Evolutionary conservation across 2,888 invertebrate species (phyloP).

Genomic region (Kryphioiulus occultus): DNA sequence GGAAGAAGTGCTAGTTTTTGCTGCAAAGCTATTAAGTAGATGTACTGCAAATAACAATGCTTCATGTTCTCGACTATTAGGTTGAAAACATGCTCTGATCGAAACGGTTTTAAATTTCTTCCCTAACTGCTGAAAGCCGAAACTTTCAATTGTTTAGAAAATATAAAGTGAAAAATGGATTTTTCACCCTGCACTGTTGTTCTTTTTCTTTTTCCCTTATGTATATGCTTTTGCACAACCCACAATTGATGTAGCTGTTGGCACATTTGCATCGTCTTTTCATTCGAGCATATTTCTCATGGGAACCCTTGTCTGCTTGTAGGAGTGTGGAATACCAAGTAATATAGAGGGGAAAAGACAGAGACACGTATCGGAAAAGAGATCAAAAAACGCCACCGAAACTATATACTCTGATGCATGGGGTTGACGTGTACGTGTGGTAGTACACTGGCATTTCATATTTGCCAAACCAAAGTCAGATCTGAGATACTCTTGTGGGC

Average conservation of each 20-base stretch:
- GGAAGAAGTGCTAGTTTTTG: no score
- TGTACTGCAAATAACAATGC: background rate
- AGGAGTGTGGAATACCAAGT: background rate
- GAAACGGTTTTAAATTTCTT: background rate
- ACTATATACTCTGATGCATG: background rate
- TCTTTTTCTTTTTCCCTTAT: background rate
- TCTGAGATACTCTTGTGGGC: background rate
- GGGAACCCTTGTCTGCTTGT: slow-evolving; percentile 43
- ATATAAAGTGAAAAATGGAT: slow-evolving; percentile 30
- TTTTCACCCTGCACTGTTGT: background rate
- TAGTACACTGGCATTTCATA: background rate
- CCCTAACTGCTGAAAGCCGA: background rate
- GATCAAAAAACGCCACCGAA: slow-evolving; percentile 29
- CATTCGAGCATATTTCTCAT: slow-evolving; percentile 40
- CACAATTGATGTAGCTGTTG: slow-evolving; percentile 41
- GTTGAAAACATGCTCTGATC: background rate
- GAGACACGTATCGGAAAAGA: slow-evolving; percentile 29
- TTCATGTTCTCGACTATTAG: background rate
- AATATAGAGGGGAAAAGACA: slow-evolving; percentile 33
- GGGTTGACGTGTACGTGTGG: background rate
- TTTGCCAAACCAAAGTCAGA: background rate
- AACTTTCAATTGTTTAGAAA: background rate
- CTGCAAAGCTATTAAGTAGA: background rate
- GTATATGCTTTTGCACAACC: slow-evolving; percentile 18
- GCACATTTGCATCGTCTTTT: slow-evolving; percentile 39